Conservation (phyloP, 1,140 invertebrate species). For the Diachasmimorpha longicaudata region DNA sequence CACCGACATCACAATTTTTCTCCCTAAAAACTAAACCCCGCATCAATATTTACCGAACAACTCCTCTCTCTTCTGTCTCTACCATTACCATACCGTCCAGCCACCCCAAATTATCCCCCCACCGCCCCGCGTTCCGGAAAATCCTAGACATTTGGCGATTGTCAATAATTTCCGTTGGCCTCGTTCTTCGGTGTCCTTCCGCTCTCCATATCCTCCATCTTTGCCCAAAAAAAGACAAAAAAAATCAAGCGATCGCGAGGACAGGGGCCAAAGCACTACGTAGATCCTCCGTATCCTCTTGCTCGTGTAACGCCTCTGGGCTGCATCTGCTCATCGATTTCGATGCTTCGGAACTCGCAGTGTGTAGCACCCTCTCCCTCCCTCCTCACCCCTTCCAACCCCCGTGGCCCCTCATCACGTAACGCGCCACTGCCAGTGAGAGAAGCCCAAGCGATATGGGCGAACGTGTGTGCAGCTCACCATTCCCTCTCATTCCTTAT, state of each 20-base stretch:
- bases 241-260: neutral
- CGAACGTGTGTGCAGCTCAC: neutral
- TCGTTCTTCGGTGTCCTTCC: constrained; percentile 4
- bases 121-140: neutral
- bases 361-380: too few species aligned
- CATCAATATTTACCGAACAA: too few species aligned
- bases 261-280: neutral
- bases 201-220: neutral
- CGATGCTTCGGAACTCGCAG: neutral
- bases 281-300: neutral
- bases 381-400: too few species aligned
- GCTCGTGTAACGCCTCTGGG: neutral
- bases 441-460: neutral
- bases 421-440: neutral
- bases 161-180: constrained; percentile 23
- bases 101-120: neutral
- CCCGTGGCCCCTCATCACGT: neutral
- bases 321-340: constrained; percentile 2
- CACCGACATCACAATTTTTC: too few species aligned
- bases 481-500: constrained; percentile 2
- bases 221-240: neutral
- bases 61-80: too few species aligned
- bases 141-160: neutral
- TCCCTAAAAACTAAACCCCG: too few species aligned
- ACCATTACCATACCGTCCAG: too few species aligned